A percentile compares a stretch with the other conserved stretches of the same genome.
phyloP scores from a whole-genome alignment of 2,888 invertebrate genomes.

The Netelia inedita region DNA sequence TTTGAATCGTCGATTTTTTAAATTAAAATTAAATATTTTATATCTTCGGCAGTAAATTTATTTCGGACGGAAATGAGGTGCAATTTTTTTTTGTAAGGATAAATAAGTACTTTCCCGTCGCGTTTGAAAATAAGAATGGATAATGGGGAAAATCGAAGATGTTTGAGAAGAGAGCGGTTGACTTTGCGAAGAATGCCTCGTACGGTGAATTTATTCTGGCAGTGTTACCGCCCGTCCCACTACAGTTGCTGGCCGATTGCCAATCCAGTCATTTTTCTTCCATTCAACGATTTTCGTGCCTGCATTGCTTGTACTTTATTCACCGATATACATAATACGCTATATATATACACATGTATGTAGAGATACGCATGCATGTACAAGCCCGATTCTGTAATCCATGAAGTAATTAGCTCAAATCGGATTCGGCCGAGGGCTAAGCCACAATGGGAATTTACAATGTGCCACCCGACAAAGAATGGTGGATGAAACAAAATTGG shows the following conservation, averaged over 20 bases:
- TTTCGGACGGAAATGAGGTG: no score
- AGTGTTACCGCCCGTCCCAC: constrained; percentile 40
- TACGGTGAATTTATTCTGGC: constrained; percentile 35
- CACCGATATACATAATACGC: not conserved
- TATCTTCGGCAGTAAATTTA: no score
- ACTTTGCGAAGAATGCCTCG: not conserved
- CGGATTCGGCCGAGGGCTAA: constrained; percentile 59
- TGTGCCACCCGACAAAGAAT: constrained; percentile 30
- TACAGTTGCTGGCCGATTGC: constrained; percentile 44
- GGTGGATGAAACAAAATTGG: not conserved
- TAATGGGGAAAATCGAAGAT: no score
- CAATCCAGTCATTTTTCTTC: constrained; percentile 58
- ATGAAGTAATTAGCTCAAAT: constrained; percentile 55
- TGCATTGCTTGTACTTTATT: constrained; percentile 19
- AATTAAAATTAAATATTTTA: no score
- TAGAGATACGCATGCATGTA: not conserved
- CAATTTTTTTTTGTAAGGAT: no score
- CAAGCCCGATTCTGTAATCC: constrained; percentile 40
- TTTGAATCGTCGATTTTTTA: no score
- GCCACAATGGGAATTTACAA: constrained; percentile 35
- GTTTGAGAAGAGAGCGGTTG: no score
- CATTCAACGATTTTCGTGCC: constrained; percentile 50
- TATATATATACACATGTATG: constrained; percentile 9
- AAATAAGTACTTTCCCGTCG: no score
- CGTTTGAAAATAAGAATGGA: no score